These are phyloP conservation scores for Neoitamus cyanurus DNA, from an alignment of 2,888 invertebrate species.

Conservation along the genomic window DNA sequence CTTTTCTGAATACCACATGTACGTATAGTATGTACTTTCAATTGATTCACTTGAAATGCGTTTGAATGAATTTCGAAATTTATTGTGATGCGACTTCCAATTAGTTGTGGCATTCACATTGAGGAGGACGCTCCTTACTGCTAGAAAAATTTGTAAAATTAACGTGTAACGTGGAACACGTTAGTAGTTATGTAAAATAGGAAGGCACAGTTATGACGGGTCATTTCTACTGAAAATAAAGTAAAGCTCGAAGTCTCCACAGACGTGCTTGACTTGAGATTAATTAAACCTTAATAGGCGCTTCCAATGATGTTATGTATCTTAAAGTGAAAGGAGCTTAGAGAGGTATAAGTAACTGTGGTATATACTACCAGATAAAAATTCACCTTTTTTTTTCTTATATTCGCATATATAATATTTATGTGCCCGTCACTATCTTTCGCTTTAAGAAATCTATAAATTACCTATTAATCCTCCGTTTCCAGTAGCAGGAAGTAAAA, in stretches of 20 bases:
- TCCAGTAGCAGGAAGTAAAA: constrained; percentile 3
- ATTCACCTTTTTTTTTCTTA: not conserved
- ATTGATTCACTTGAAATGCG: not conserved
- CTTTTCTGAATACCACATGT: not conserved
- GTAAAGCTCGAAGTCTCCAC: not conserved
- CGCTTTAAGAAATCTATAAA: not conserved
- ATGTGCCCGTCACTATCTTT: not conserved
- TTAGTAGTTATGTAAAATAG: not conserved
- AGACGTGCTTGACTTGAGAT: not conserved
- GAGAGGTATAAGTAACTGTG: not conserved
- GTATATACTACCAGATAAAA: not conserved
- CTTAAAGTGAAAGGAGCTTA: not conserved
- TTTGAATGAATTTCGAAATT: not conserved
- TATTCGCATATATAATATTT: not conserved
- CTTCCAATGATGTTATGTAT: not conserved
- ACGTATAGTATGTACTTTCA: not conserved
- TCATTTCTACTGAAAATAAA: not conserved
- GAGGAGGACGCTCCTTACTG: not conserved
- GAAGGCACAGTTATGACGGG: not conserved
- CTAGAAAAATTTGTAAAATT: not conserved
- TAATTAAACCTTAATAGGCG: too few relatives aligned
- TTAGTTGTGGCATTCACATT: not conserved
- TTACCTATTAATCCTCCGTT: constrained; percentile 3
- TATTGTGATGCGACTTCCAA: not conserved
- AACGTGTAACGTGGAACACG: not conserved